These are phyloP conservation scores for Polyommatus icarus DNA, from an alignment of 2,888 invertebrate genomes.

Conservation along the genomic window DNA sequence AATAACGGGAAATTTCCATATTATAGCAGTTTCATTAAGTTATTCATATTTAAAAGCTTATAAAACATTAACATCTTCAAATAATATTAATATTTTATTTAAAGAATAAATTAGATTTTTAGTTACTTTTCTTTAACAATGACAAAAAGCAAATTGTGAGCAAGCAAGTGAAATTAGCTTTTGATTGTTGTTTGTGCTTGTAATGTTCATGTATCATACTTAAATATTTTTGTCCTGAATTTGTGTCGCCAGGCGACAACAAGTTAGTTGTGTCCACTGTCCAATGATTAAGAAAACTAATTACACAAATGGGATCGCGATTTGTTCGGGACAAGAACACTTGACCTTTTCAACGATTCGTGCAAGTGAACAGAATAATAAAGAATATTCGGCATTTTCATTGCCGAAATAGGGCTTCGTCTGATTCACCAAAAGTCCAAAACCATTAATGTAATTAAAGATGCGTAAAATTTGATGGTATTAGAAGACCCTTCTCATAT, in stretches of 20 bases:
- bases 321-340: constrained; percentile 15
- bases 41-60: no score
- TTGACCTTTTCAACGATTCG: constrained; percentile 1
- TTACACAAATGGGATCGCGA: constrained; percentile 12
- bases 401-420: background rate
- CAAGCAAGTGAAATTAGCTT: background rate
- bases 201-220: no score
- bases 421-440: background rate
- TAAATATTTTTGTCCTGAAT: background rate
- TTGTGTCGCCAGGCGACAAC: background rate
- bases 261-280: background rate
- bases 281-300: constrained; percentile 14
- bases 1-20: background rate
- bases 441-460: constrained; percentile 1
- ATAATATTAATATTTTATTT: no score
- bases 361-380: background rate
- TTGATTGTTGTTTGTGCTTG: no score
- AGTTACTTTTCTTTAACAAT: no score
- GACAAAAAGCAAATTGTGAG: no score
- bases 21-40: no score
- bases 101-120: no score
- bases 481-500: background rate
- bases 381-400: background rate
- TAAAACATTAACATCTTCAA: no score
- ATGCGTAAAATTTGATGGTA: background rate